Base-by-base conservation (phyloP, 2,888 invertebrate genomes). In the Azorinus chamasolen region DNA sequence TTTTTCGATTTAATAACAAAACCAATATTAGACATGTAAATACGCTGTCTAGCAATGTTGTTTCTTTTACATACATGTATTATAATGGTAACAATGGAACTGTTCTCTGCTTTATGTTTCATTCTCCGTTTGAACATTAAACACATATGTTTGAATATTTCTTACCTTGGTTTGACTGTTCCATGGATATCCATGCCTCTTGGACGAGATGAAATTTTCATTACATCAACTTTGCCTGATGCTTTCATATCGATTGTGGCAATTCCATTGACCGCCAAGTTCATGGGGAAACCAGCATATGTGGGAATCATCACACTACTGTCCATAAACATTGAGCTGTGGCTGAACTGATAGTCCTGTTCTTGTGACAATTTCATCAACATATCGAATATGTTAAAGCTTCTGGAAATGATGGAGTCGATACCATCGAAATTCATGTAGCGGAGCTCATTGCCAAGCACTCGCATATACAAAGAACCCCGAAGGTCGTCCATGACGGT, bases 291-390 rank as follows among this genome's bases (percentile, higher is more conserved):
- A 16, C 99, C 98, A 43, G 96, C 95, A 1, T 96, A 95, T 32
- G 96, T 96, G 0, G 98, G 97, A 0, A 98, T 95, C 4, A 96
- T 95, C 92, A 97, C 96, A 20, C 96, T 96, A 6, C 96, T 96
- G 93, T 99, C 98, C 71, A 98, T 94, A 92, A 98, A 96, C 91
- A 97, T 95, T 0, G 96, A 95, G 1, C 97, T 96, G 93, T 97
- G 97, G 32, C 83, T 87, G 65, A 82, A 85, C 32, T 83, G 73
- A 55, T 87, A 85, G 16, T 88, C 85, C 10, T 83, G 79, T n/a
- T 88, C 83, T 46, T 88, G 86, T 14, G 85, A 71, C 37, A 89
- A 61, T 32, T 78, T 80, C 64, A 79, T 82, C 22, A 87, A 50
- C 27, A 86, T 58, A 18, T 87, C 87, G 5, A 87, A 64, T 51